phyloP scores from a whole-genome alignment of 2,113 vertebrate genomes.

The Rana temporaria region DNA sequence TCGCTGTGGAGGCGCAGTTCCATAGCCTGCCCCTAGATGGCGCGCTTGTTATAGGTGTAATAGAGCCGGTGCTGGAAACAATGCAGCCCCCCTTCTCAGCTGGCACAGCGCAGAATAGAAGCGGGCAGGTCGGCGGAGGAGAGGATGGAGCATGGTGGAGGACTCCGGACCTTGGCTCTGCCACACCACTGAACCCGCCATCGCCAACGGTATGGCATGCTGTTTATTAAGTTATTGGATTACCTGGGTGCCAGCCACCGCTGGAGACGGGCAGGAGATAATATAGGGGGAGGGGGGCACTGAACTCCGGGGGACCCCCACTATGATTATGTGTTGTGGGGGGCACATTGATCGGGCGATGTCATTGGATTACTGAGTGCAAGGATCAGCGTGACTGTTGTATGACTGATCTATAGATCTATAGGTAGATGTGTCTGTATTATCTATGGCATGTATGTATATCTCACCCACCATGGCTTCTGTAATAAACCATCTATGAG shows the following conservation, averaged over 20 bases:
- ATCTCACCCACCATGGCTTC: no score
- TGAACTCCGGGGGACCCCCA: no score
- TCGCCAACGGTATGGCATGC: neutral
- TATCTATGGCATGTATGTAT: no score
- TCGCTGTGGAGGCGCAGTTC: neutral
- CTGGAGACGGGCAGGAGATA: no score
- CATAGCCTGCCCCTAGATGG: neutral
- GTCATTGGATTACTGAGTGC: no score
- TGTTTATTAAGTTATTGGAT: neutral
- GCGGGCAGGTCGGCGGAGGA: slow-evolving; percentile 29
- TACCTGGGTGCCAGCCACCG: neutral
- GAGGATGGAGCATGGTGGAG: slow-evolving; percentile 25
- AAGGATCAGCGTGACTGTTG: no score
- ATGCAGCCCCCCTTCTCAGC: slow-evolving; percentile 36
- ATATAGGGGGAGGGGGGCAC: no score
- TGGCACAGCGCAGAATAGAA: slow-evolving; percentile 43
- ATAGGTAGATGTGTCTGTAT: no score
- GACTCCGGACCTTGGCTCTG: slow-evolving; percentile 10
- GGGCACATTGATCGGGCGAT: no score
- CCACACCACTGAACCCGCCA: neutral
- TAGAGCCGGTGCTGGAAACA: slow-evolving; percentile 36
- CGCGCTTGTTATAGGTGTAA: slow-evolving; percentile 29
- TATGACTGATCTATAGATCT: no score
- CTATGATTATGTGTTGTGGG: no score
- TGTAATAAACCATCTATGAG: no score